phyloP scores from a whole-genome alignment of 2,113 vertebrate species.

The Hemichromis elongatus region DNA sequence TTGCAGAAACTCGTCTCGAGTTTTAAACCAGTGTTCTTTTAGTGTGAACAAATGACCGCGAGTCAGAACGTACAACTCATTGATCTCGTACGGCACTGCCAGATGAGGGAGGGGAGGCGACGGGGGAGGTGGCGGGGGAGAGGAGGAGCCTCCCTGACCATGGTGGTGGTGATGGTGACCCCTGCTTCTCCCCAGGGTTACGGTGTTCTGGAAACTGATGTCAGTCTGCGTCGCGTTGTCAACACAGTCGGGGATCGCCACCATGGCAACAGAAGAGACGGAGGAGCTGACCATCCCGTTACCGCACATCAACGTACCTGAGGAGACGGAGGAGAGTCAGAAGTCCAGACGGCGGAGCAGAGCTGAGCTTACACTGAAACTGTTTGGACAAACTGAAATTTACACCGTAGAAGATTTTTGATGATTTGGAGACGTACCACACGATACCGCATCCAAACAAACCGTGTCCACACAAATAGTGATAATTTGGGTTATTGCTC shows the following conservation, averaged over 20 bases:
- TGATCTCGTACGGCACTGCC: slow-evolving; percentile 64
- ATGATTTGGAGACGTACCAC: not conserved
- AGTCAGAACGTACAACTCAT: slow-evolving; percentile 16
- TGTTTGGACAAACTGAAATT: not conserved
- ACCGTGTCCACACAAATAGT: not conserved
- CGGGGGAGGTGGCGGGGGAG: slow-evolving; percentile 12
- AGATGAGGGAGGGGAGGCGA: slow-evolving; percentile 69
- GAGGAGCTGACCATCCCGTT: slow-evolving; percentile 4
- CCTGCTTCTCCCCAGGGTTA: slow-evolving; percentile 66
- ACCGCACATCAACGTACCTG: slow-evolving; percentile 13
- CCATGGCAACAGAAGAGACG: slow-evolving; percentile 25
- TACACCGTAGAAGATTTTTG: not conserved
- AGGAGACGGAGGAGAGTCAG: not conserved
- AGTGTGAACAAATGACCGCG: not conserved
- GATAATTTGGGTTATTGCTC: not conserved
- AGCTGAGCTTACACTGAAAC: not conserved
- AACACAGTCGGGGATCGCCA: slow-evolving; percentile 66
- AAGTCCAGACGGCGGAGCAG: not conserved
- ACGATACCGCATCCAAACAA: not conserved
- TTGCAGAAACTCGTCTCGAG: not conserved
- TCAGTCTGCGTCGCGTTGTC: slow-evolving; percentile 85
- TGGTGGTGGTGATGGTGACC: not conserved
- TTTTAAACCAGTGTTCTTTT: not conserved
- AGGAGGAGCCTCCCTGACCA: not conserved
- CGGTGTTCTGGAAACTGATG: slow-evolving; percentile 82